Evolutionary conservation across 2,888 invertebrate genomes (phyloP).

Genomic region (Clitarchus hookeri): DNA sequence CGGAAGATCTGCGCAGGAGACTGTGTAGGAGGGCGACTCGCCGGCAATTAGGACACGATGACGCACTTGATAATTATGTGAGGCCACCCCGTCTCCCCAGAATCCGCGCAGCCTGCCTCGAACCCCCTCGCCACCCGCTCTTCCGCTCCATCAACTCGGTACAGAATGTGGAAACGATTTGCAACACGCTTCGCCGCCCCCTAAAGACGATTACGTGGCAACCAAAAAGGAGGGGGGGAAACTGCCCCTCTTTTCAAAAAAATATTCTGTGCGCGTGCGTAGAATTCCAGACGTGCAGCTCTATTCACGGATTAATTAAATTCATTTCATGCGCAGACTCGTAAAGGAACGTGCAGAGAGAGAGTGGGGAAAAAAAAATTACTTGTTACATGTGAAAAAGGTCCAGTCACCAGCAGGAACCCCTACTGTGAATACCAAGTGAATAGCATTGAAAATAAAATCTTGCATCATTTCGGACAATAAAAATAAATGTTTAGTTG

Average conservation of each 20-base stretch:
- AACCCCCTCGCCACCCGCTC: neutral
- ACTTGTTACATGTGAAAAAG: neutral
- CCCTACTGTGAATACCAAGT: neutral
- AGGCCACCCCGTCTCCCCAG: neutral
- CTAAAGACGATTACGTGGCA: neutral
- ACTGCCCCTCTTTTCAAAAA: neutral
- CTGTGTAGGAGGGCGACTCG: neutral
- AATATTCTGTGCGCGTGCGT: neutral
- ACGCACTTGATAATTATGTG: neutral
- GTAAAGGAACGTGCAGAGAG: neutral
- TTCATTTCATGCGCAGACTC: neutral
- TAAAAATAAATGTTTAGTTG: too few species aligned
- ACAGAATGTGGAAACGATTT: neutral
- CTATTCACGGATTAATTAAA: neutral
- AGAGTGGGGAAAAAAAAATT: neutral
- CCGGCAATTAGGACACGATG: neutral
- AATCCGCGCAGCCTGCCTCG: neutral
- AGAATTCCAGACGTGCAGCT: neutral
- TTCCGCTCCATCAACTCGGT: neutral
- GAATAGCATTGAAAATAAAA: neutral
- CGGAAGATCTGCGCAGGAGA: too few species aligned
- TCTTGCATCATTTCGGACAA: too few species aligned
- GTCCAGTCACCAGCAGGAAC: neutral
- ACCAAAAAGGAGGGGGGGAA: neutral
- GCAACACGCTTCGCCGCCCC: neutral